Conservation (phyloP, 2,797 vertebrate species). For the Chaunax sp. region DNA sequence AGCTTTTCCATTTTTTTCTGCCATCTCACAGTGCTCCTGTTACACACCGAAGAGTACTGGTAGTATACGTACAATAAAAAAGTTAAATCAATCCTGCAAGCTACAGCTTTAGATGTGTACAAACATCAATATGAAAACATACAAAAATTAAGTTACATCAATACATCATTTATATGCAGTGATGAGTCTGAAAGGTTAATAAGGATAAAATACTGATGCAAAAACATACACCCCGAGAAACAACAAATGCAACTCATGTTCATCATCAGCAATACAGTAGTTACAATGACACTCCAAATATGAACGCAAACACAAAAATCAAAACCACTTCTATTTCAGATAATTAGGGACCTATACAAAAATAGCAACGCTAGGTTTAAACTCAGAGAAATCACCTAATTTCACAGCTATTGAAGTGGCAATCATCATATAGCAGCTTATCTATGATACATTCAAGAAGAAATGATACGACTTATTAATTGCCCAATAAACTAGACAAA, state of each 20-base stretch:
- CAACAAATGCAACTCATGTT: slow-evolving; percentile 94
- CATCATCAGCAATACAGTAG: slow-evolving; percentile 99
- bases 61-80: slow-evolving; percentile 81
- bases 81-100: slow-evolving; percentile 98
- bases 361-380: slow-evolving; percentile 94
- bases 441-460: slow-evolving; percentile 99
- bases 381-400: slow-evolving; percentile 97
- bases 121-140: slow-evolving; percentile 94
- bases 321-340: slow-evolving; percentile 95
- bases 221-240: slow-evolving; percentile 88
- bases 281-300: slow-evolving; percentile 99
- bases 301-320: slow-evolving; percentile 92
- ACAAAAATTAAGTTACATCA: slow-evolving; percentile 95
- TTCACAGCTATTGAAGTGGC: slow-evolving; percentile 99
- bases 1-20: slow-evolving; percentile 60
- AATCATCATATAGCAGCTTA: slow-evolving; percentile 99
- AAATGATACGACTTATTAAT: slow-evolving; percentile 99
- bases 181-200: slow-evolving; percentile 95
- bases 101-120: slow-evolving; percentile 94
- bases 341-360: slow-evolving; percentile 97
- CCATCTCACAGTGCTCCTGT: slow-evolving; percentile 88
- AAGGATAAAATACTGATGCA: slow-evolving; percentile 99
- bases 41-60: slow-evolving; percentile 64
- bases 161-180: slow-evolving; percentile 98
- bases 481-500: slow-evolving; percentile 97